Conservation (phyloP, 1,140 invertebrate genomes). For the Drosophila hydei region DNA sequence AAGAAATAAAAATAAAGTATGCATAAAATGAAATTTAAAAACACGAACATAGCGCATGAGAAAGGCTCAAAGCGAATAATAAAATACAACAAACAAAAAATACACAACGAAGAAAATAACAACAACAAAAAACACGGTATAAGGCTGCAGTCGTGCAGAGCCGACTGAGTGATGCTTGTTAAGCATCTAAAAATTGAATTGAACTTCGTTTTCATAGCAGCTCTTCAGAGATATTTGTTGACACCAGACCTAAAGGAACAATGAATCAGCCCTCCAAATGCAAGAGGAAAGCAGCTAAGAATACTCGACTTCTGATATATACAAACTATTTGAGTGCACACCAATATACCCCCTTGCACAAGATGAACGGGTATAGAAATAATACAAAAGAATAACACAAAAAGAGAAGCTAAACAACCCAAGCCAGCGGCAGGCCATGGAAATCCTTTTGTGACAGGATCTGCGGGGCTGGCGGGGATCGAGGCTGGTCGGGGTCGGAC, state of each 20-base stretch:
- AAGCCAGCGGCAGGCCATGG: conserved; percentile 53
- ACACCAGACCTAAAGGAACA: no score
- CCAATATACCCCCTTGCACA: background rate
- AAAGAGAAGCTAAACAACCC: conserved; percentile 34
- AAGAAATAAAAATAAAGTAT: conserved; percentile 76
- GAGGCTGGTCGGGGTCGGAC: background rate
- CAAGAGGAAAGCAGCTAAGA: no score
- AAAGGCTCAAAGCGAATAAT: conserved; percentile 44
- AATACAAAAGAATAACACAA: conserved; percentile 28
- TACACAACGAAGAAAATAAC: conserved; percentile 24
- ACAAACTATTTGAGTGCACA: no score
- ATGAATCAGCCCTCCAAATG: no score
- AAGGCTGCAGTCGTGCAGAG: no score
- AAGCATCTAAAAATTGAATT: no score
- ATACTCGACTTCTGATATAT: no score
- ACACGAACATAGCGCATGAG: conserved; percentile 35
- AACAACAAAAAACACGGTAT: conserved; percentile 14
- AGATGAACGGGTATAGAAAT: background rate
- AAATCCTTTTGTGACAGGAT: conserved; percentile 71
- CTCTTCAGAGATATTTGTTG: no score
- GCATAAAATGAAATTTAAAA: conserved; percentile 69
- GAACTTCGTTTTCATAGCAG: no score
- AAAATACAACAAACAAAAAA: conserved; percentile 30
- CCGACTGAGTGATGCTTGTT: no score
- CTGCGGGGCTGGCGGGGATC: conserved; percentile 16